These are phyloP conservation scores for Trachymyrmex cornetzi DNA, from an alignment of 1,140 invertebrate genomes.

Conservation along the genomic window DNA sequence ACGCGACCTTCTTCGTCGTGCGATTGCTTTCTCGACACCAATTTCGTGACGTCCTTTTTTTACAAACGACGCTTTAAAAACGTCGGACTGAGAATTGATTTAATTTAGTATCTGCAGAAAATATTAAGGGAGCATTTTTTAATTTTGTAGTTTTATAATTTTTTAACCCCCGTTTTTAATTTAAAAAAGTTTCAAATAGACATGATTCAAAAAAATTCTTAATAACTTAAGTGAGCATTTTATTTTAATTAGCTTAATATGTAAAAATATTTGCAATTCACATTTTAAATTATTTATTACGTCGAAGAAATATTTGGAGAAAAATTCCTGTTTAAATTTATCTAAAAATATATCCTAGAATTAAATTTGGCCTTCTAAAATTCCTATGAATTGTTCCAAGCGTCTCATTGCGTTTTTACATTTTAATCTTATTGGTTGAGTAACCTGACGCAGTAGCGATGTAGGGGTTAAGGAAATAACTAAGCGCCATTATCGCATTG, in stretches of 20 bases:
- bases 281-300: background rate
- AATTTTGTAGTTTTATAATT: background rate
- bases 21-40: conserved; percentile 45
- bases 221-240: background rate
- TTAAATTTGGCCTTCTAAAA: background rate
- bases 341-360: background rate
- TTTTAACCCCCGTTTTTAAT: background rate
- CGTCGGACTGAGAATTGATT: background rate
- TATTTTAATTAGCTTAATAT: background rate
- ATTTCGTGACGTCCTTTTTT: conserved; percentile 22
- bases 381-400: background rate
- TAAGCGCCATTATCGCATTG: conserved; percentile 56
- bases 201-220: background rate
- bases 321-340: background rate
- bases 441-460: background rate
- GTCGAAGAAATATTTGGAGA: background rate
- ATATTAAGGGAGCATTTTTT: background rate
- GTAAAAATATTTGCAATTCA: background rate
- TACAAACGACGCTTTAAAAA: background rate
- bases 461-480: conserved; percentile 59
- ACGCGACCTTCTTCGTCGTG: conserved; percentile 43
- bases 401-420: background rate
- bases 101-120: conserved; percentile 19
- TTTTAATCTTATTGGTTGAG: background rate
- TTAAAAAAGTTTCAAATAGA: background rate